Evolutionary conservation across 2,888 invertebrate genomes (phyloP), one percentile per base, ranked within the genome.

Genomic region (Baccha elongata): DNA sequence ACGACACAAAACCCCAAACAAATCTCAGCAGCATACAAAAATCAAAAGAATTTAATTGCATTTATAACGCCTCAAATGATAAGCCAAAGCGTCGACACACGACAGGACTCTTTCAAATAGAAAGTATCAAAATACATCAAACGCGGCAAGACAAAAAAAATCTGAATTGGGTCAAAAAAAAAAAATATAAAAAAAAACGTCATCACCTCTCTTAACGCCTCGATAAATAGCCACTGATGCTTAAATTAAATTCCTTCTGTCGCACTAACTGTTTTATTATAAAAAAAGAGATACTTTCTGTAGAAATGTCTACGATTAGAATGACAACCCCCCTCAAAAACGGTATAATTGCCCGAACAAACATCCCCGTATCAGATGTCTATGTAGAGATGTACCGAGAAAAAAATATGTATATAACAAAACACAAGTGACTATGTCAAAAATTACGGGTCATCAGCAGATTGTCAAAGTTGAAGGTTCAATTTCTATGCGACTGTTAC

Each of bases 171-270:
- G 83, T 83, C 83, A 78, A 53, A 64, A 44, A 35, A 62, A n/a
- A 40, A 50, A 64, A 35, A 50, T 74, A 62, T 60, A 48, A 68
- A 40, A 35, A 78, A 42, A 19, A 78, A 53, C 76, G 72, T 71
- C 72, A 83, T 65, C 81, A 80, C 83, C 83, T 78, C 83, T 72
- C 72, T 83, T 83, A 78, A 83, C 78, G 83, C 83, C 67, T 83
- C 83, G 83, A 83, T 83, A 83, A 83, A 83, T 83, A 83, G 83
- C 78, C 78, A 78, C 83, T 62, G 83, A 83, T 78, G 83, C 72
- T 78, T 83, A 83, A 83, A 83, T 83, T 83, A 83, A 83, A 83
- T 83, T 83, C 83, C 78, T 83, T 83, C 83, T 83, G 83, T 83
- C 83, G 83, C 78, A 73, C 83, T 83, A 78, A 83, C 83, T 62